phyloP scores from a whole-genome alignment of 2,888 invertebrate genomes.

The Gymnoscelis rufifasciata region DNA sequence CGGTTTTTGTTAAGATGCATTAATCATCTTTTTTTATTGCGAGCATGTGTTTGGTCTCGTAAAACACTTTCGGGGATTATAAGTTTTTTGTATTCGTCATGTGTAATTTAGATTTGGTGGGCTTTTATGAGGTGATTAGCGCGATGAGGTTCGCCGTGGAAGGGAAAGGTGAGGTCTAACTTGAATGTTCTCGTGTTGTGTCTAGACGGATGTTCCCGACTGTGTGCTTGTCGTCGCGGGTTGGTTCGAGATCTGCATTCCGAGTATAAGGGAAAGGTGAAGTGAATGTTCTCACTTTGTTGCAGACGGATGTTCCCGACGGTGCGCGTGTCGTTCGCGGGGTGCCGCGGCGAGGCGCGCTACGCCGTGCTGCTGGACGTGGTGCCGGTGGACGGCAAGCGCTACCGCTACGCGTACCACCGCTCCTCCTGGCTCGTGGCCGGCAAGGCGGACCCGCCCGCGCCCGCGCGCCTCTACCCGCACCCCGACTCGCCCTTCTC shows the following conservation, averaged over 20 bases:
- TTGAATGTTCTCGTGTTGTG: too few species aligned
- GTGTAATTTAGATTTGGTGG: conserved; percentile 68
- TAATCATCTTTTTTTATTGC: conserved; percentile 76
- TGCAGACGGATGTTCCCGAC: conserved; percentile 98
- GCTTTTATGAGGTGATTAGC: conserved; percentile 68
- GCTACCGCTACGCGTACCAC: conserved; percentile 98
- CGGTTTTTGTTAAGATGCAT: conserved; percentile 72
- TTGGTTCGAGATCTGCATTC: too few species aligned
- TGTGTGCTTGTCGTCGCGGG: conserved; percentile 94
- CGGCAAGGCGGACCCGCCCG: conserved; percentile 98
- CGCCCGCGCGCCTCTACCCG: conserved; percentile 94
- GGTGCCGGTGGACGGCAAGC: conserved; percentile 96
- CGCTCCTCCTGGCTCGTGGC: conserved; percentile 98
- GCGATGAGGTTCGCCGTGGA: conserved; percentile 46
- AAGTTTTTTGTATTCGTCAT: conserved; percentile 67
- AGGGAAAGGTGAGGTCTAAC: too few species aligned
- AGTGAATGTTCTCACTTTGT: too few species aligned
- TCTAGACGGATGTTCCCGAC: conserved; percentile 98
- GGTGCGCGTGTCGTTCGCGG: conserved; percentile 94
- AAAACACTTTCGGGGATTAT: conserved; percentile 69
- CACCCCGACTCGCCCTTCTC: conserved; percentile 98
- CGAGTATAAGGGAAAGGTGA: too few species aligned
- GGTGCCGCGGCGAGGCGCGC: conserved; percentile 87
- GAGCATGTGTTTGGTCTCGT: conserved; percentile 73
- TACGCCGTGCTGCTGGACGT: conserved; percentile 98